Conservation (phyloP, 2,113 vertebrate species). For the Orientallactaga bullata region DNA sequence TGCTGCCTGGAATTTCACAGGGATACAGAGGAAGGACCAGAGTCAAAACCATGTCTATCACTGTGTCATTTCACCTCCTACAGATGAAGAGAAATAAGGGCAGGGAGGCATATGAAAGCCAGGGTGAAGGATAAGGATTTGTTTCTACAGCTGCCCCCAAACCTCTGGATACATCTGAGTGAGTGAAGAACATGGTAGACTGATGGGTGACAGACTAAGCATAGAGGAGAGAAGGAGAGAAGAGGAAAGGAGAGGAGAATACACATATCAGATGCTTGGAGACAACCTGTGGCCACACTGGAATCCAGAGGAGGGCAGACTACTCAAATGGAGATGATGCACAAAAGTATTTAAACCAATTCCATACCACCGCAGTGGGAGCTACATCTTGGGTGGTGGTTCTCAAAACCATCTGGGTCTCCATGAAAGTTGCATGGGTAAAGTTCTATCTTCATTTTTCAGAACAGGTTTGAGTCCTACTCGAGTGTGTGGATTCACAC, state of each 20-base stretch:
- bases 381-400: too few species aligned
- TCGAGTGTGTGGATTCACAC: neutral
- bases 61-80: neutral
- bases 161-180: neutral
- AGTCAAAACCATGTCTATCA: neutral
- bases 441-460: neutral
- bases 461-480: neutral
- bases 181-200: too few species aligned
- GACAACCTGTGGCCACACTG: fast-evolving
- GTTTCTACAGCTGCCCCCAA: neutral
- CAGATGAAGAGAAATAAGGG: neutral
- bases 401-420: neutral
- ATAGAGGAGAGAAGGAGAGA: neutral
- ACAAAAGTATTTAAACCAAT: fast-evolving
- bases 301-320: neutral
- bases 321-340: too few species aligned
- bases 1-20: neutral
- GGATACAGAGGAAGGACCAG: neutral
- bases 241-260: neutral
- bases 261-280: neutral
- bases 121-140: too few species aligned
- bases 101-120: neutral
- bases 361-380: neutral
- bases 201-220: neutral
- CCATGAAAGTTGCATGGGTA: fast-evolving